Evolutionary conservation across 2,797 vertebrate genomes (phyloP), one percentile per base, ranked within the genome.

Genomic region (Pogonophryne albipinna): DNA sequence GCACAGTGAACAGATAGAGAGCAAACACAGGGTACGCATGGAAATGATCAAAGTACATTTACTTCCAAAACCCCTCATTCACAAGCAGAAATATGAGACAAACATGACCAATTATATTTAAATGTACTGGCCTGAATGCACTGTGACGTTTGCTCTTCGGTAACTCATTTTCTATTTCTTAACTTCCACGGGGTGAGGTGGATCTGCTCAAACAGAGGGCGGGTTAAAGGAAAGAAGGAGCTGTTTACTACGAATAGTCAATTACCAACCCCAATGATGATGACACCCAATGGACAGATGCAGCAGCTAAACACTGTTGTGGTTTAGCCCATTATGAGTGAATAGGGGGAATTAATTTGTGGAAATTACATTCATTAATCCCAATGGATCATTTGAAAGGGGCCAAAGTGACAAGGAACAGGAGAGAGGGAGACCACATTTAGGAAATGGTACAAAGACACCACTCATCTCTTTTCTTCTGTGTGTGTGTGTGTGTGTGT

Each of bases 331-430:
- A 96, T 97, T 96, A 96, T 92, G 93, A 47, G 72, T 90, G 91
- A 96, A 94, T 92, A 23, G 86, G 91, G 91, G 92, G 89, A 90
- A 88, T 87, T 92, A 89, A 87, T 94, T 91, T 87, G 93, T 89
- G 88, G 92, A 95, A 95, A 95, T 95, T 89, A 88, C 92, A 92
- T 94, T 95, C 88, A 94, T 95, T 95, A 95, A 90, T 90, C 90
- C 89, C 90, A 92, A 85, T 85, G 74, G 89, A 91, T 93, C 63
- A 92, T 87, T 93, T 92, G 89, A 91, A 85, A 92, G 80, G 78
- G 91, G 86, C 89, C 88, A 89, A 84, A 85, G 79, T 68, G 86
- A 76, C 70, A 73, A 66, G 58, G 58, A 83, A 70, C 45, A 70
- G 71, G 11, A n/a, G 3, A 42, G 74, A 57, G 34, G 34, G 68